Evolutionary conservation across 2,797 vertebrate species (phyloP).

Genomic region (Knipowitschia caucasica): DNA sequence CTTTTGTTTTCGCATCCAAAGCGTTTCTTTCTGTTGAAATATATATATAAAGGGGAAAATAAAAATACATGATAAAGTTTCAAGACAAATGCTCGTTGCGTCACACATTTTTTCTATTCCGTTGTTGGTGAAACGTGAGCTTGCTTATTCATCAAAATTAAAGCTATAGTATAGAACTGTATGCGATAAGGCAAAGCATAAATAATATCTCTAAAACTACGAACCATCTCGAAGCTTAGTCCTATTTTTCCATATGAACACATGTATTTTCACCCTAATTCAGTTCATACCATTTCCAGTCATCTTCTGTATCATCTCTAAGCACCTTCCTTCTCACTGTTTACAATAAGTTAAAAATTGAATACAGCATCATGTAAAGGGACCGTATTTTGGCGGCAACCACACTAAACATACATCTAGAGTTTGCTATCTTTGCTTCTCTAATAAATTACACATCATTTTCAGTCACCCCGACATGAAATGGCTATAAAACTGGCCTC

Average conservation of each 20-base stretch:
- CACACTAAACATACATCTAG: conserved; percentile 77
- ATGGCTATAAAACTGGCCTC: conserved; percentile 70
- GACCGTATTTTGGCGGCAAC: conserved; percentile 78
- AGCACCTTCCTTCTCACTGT: conserved; percentile 27
- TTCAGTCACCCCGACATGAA: conserved; percentile 68
- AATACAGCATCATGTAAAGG: conserved; percentile 78
- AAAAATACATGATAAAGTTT: too few relatives aligned
- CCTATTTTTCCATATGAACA: conserved; percentile 22
- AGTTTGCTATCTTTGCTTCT: conserved; percentile 66
- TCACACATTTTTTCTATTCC: too few relatives aligned
- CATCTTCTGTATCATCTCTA: conserved; percentile 25
- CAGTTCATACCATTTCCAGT: conserved; percentile 26
- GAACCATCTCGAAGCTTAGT: not conserved
- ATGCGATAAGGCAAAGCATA: not conserved
- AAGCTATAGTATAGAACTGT: not conserved
- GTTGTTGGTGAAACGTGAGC: not conserved
- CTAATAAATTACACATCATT: conserved; percentile 79
- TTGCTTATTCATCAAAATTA: not conserved
- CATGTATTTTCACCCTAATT: conserved; percentile 2
- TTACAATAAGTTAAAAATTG: conserved; percentile 53
- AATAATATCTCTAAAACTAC: not conserved
- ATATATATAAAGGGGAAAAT: too few relatives aligned
- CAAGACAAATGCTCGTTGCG: too few relatives aligned
- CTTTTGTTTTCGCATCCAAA: too few relatives aligned
- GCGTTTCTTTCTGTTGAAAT: too few relatives aligned